Conservation (phyloP, 23 tunicate genomes). For the Halocynthia aurantium region DNA sequence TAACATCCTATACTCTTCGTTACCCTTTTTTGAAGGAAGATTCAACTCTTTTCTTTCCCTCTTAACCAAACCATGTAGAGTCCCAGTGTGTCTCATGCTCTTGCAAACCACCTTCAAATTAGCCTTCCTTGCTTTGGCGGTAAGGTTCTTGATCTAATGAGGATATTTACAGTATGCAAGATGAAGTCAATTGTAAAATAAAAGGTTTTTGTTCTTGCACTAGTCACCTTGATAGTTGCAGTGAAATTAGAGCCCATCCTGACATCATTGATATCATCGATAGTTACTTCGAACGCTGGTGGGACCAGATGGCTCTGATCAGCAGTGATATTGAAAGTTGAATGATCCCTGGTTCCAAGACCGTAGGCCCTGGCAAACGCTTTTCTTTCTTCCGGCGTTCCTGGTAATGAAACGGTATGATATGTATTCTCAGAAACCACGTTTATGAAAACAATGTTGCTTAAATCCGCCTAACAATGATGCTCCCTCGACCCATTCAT, state of each 20-base stretch:
- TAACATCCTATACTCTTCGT: not conserved
- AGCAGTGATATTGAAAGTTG: slow-evolving; percentile 27
- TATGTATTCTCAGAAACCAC: too few species aligned
- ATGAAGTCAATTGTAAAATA: not conserved
- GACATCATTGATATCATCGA: slow-evolving; percentile 20
- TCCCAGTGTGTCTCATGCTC: not conserved
- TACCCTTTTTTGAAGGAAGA: not conserved
- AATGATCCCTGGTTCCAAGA: slow-evolving; percentile 30
- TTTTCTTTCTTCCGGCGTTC: slow-evolving; percentile 41
- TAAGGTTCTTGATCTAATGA: not conserved
- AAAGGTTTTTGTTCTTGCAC: too few species aligned
- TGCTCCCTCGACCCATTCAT: too few species aligned
- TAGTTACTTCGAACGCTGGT: slow-evolving; percentile 35
- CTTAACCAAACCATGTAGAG: not conserved
- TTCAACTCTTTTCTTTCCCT: not conserved
- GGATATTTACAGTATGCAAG: not conserved
- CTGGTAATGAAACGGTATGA: slow-evolving; percentile 9
- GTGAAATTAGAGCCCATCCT: slow-evolving; percentile 39
- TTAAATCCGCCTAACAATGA: too few species aligned
- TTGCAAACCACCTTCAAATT: not conserved
- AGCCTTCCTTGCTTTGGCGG: not conserved
- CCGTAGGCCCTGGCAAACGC: slow-evolving; percentile 70
- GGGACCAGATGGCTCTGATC: slow-evolving; percentile 18
- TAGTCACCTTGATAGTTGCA: slow-evolving; percentile 22
- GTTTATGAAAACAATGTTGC: too few species aligned